These are phyloP conservation scores for Sussaba pulchella DNA, from an alignment of 2,888 invertebrate genomes.

Conservation along the genomic window DNA sequence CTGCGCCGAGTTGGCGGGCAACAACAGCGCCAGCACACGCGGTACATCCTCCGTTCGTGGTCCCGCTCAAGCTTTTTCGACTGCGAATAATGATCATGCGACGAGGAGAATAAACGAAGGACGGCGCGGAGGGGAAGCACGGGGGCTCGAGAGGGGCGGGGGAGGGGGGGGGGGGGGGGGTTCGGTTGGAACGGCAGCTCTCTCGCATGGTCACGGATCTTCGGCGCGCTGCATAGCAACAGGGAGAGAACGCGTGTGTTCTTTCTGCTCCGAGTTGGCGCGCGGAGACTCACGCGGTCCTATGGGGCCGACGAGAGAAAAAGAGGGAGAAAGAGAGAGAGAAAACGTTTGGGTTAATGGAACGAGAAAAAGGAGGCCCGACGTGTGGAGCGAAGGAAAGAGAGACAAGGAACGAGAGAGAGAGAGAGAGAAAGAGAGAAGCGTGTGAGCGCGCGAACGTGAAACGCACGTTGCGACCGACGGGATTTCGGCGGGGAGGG, in stretches of 20 bases:
- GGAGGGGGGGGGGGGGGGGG: slow-evolving; percentile 31
- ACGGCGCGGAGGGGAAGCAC: neutral
- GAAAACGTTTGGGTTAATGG: slow-evolving; percentile 60
- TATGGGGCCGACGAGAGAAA: slow-evolving; percentile 30
- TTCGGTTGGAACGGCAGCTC: slow-evolving; percentile 45
- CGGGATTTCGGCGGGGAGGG: neutral
- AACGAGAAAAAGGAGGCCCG: slow-evolving; percentile 54
- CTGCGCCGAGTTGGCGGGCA: slow-evolving; percentile 20
- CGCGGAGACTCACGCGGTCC: slow-evolving; percentile 66
- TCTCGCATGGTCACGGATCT: slow-evolving; percentile 68
- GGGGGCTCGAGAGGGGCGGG: neutral
- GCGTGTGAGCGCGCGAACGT: slow-evolving; percentile 63
- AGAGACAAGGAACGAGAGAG: slow-evolving; percentile 47
- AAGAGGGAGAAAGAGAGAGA: slow-evolving; percentile 57
- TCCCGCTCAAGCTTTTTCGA: slow-evolving; percentile 76
- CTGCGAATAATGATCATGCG: slow-evolving; percentile 78
- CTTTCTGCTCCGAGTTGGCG: slow-evolving; percentile 68
- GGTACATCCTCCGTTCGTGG: slow-evolving; percentile 67
- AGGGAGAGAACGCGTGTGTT: slow-evolving; percentile 76
- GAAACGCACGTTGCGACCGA: slow-evolving; percentile 58
- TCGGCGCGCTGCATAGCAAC: slow-evolving; percentile 81
- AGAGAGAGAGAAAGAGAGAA: slow-evolving; percentile 55
- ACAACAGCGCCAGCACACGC: slow-evolving; percentile 60
- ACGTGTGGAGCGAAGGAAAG: slow-evolving; percentile 41
- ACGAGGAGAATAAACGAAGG: slow-evolving; percentile 22